These are phyloP conservation scores for Artibeus jamaicensis DNA, from an alignment of 2,797 vertebrate genomes.

Conservation along the genomic window DNA sequence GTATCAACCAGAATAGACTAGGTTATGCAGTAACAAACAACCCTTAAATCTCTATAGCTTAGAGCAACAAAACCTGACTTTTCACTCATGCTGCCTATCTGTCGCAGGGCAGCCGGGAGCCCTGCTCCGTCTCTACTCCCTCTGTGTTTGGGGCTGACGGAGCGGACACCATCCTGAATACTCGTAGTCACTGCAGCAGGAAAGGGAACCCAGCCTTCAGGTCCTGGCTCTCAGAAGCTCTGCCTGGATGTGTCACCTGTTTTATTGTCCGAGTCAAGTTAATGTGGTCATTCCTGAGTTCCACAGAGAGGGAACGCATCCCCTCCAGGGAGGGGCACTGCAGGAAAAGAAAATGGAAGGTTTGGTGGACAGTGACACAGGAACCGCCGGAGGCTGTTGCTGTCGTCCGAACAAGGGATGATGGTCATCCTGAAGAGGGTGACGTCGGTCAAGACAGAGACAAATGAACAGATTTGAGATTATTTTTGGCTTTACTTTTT, in stretches of 20 bases:
- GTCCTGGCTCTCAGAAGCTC: background rate
- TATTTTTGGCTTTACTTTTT: background rate
- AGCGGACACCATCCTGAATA: background rate
- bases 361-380: background rate
- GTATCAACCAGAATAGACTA: background rate
- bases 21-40: background rate
- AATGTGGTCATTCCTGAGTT: background rate
- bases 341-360: background rate
- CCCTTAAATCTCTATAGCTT: background rate
- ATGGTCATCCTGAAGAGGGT: background rate
- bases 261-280: background rate
- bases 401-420: background rate
- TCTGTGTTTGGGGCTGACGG: background rate
- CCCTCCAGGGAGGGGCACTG: background rate
- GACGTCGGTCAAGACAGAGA: background rate
- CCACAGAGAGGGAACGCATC: background rate
- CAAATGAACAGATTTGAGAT: background rate
- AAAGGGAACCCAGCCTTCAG: background rate
- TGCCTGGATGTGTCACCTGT: background rate
- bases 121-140: background rate
- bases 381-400: too few species aligned
- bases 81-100: background rate
- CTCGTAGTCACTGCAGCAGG: rapidly evolving
- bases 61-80: background rate
- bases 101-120: background rate